These are phyloP conservation scores for Brachyptera risi DNA, from an alignment of 2,888 invertebrate species.

Conservation along the genomic window DNA sequence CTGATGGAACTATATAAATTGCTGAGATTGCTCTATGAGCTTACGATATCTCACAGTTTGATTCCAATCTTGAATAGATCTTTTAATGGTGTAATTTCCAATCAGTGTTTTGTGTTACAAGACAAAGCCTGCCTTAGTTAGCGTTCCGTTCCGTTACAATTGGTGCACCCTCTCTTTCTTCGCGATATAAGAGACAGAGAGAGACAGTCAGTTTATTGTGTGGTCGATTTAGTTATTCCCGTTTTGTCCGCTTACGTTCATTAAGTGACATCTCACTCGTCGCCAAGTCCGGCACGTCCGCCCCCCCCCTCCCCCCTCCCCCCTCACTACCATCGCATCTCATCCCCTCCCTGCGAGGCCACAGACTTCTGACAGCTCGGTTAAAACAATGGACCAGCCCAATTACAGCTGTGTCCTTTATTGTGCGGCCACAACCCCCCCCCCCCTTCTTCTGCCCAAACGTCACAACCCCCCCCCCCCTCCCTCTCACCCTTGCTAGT, in stretches of 20 bases:
- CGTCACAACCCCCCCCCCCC: too few species aligned
- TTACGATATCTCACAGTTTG: too few species aligned
- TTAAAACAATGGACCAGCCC: conserved; percentile 14
- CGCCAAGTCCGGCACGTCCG: conserved; percentile 1
- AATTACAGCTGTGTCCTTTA: conserved; percentile 18
- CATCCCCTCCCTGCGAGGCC: not conserved
- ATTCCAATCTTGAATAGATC: too few species aligned
- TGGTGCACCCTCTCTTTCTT: too few species aligned
- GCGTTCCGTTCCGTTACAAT: too few species aligned
- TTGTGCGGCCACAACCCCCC: not conserved
- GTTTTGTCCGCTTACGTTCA: conserved; percentile 1
- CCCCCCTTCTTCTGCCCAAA: not conserved
- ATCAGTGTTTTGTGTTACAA: too few species aligned
- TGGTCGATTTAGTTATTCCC: not conserved
- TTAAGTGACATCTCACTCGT: conserved; percentile 1
- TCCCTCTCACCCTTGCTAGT: too few species aligned
- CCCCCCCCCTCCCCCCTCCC: not conserved
- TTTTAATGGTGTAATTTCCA: too few species aligned
- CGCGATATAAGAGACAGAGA: too few species aligned
- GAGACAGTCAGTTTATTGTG: conserved; percentile 9
- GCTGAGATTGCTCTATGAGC: too few species aligned
- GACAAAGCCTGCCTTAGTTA: too few species aligned
- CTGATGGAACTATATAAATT: too few species aligned
- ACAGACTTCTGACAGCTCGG: not conserved
- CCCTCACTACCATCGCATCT: not conserved